phyloP scores from a whole-genome alignment of 2,888 invertebrate genomes.

The Agrochola circellaris region DNA sequence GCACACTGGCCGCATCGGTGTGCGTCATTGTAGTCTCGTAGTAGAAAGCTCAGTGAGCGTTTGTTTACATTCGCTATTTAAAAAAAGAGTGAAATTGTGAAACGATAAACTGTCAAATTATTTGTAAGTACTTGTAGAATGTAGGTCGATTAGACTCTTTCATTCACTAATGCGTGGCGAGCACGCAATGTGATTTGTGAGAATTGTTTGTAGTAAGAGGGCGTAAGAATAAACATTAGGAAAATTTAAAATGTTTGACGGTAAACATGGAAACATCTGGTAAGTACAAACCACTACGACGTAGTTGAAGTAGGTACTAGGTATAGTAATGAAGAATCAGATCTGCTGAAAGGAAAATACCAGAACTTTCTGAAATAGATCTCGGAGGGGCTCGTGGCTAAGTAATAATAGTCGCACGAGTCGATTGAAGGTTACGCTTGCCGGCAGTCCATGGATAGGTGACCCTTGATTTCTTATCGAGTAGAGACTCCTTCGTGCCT shows the following conservation, averaged over 20 bases:
- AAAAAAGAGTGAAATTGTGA: slow-evolving; percentile 77
- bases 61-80: slow-evolving; percentile 78
- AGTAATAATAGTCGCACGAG: background rate
- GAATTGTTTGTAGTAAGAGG: background rate
- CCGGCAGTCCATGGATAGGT: background rate
- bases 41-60: slow-evolving; percentile 80
- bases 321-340: background rate
- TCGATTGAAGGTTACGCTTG: background rate
- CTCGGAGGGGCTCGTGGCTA: background rate
- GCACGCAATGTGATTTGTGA: slow-evolving; percentile 21
- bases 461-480: background rate
- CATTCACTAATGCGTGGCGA: slow-evolving; percentile 45
- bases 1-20: slow-evolving; percentile 74
- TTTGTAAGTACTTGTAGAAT: slow-evolving; percentile 65
- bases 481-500: too few relatives aligned
- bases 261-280: background rate
- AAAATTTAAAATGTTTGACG: background rate
- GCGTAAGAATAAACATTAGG: background rate
- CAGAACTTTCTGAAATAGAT: background rate
- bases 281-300: background rate
- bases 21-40: slow-evolving; percentile 65
- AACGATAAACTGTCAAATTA: slow-evolving; percentile 73
- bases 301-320: background rate
- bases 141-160: slow-evolving; percentile 65
- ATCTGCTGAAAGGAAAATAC: background rate